Percentiles rank a stretch among this genome's conserved stretches.
These are phyloP conservation scores for Hemibates koningsi DNA, from an alignment of 2,113 vertebrate species.

Conservation along the genomic window DNA sequence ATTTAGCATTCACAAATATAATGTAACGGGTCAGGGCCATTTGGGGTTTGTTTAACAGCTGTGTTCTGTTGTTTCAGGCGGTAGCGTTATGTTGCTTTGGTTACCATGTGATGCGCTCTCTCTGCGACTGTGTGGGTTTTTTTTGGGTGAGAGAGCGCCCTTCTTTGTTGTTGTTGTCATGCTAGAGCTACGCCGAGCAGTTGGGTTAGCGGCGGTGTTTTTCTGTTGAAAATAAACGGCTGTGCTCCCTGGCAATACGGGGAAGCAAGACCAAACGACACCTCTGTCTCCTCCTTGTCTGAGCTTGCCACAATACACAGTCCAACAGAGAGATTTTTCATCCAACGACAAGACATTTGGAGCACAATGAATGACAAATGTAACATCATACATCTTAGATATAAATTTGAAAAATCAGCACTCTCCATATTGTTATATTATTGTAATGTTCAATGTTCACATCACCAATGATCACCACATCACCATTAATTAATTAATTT, in stretches of 20 bases:
- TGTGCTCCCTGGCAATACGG: not conserved
- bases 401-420: not conserved
- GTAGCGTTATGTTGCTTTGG: not conserved
- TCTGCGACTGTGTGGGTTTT: rapidly evolving
- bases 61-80: not conserved
- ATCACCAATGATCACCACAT: not conserved
- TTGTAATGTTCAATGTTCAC: not conserved
- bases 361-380: not conserved
- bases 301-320: not conserved
- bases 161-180: not conserved
- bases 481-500: not conserved
- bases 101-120: not conserved
- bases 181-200: not conserved
- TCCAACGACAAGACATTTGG: not conserved
- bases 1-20: not conserved
- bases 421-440: not conserved
- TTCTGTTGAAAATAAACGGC: not conserved
- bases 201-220: not conserved
- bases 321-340: not conserved
- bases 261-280: not conserved
- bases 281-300: not conserved
- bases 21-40: too few relatives aligned
- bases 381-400: not conserved
- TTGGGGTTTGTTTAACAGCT: not conserved
- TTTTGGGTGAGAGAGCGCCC: not conserved